Conservation (phyloP, 2,113 vertebrate species). For the Falcunculus frontatus region DNA sequence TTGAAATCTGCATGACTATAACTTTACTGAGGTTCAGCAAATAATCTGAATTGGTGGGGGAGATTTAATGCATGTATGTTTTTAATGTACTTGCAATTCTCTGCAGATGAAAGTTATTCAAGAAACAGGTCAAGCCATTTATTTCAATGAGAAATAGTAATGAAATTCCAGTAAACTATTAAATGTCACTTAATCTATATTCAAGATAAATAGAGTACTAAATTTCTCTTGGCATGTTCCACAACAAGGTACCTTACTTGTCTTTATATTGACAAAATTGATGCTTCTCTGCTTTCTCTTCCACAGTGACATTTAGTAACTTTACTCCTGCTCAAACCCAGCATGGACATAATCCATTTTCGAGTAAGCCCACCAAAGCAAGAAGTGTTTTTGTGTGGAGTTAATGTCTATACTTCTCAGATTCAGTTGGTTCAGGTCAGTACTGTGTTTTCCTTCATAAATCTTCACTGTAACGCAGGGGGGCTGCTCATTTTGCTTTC, state of each 20-base stretch:
- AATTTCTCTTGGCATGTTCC: constrained; percentile 49
- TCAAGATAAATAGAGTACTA: constrained; percentile 52
- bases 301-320: background rate
- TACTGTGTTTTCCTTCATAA: fast-evolving
- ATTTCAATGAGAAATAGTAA: constrained; percentile 72
- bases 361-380: background rate
- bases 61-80: background rate
- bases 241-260: constrained; percentile 5
- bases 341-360: background rate
- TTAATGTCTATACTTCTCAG: background rate
- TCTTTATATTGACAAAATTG: constrained; percentile 30
- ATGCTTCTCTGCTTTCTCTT: background rate
- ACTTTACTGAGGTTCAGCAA: background rate
- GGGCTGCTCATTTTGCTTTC: background rate
- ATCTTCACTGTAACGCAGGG: background rate
- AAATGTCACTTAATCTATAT: constrained; percentile 69
- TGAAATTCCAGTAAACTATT: constrained; percentile 70
- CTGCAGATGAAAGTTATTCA: constrained; percentile 29
- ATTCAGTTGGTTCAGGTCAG: background rate
- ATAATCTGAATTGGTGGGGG: background rate
- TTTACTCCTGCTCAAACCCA: background rate
- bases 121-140: constrained; percentile 53
- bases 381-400: background rate
- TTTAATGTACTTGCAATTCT: constrained; percentile 43
- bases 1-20: background rate